Conservation (phyloP, 2,113 vertebrate species). For the Lates calcarifer region DNA sequence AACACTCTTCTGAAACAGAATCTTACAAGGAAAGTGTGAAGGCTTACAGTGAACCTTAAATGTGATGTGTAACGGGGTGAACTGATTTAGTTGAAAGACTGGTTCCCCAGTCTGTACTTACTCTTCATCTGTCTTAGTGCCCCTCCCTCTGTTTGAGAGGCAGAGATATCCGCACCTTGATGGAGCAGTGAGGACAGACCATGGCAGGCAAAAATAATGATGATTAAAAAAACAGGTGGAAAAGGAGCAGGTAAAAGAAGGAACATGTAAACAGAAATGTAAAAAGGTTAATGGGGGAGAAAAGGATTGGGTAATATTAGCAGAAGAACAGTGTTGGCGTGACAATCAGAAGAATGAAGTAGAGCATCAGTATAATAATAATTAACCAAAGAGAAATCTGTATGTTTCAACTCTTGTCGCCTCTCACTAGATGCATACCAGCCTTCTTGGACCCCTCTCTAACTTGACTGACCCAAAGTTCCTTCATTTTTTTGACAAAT, state of each 20-base stretch:
- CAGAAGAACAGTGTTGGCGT: slow-evolving; percentile 22
- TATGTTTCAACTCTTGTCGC: not conserved
- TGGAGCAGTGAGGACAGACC: slow-evolving; percentile 55
- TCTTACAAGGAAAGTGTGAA: not conserved
- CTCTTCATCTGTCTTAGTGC: slow-evolving; percentile 89
- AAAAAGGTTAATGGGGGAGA: not conserved
- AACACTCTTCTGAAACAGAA: not conserved
- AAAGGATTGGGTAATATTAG: not conserved
- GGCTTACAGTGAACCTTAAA: not conserved
- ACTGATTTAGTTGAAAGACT: slow-evolving; percentile 11
- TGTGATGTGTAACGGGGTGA: not conserved
- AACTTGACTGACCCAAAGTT: not conserved
- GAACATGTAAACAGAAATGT: slow-evolving; percentile 30
- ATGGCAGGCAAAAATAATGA: slow-evolving; percentile 29
- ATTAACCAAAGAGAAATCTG: not conserved
- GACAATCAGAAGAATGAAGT: not conserved
- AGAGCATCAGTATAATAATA: not conserved
- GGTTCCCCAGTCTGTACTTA: slow-evolving; percentile 84
- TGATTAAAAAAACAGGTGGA: slow-evolving; percentile 27
- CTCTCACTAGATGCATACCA: not conserved
- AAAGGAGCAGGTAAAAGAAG: slow-evolving; percentile 38
- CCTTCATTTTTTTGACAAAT: too few species aligned
- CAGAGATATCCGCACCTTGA: slow-evolving; percentile 77
- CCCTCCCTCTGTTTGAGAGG: slow-evolving; percentile 79
- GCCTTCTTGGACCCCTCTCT: not conserved